A percentile compares a stretch with the other conserved stretches of the same genome.
phyloP scores from a whole-genome alignment of 1,140 invertebrate genomes.

The Heliothis virescens region DNA sequence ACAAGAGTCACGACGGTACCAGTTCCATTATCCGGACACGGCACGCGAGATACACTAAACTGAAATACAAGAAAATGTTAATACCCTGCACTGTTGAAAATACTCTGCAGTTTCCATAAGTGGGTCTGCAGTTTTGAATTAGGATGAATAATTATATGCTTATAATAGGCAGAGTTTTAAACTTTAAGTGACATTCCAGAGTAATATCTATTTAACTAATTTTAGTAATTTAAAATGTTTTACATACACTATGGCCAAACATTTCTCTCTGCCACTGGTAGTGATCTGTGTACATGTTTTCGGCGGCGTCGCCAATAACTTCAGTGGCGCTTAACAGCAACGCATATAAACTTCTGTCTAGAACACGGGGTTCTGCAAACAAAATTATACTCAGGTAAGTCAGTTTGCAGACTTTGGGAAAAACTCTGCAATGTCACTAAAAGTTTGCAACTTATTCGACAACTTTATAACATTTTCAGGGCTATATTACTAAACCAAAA shows the following conservation, averaged over 20 bases:
- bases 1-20: constrained; percentile 48
- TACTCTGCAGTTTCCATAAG: neutral
- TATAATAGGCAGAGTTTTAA: neutral
- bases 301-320: constrained; percentile 54
- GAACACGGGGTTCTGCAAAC: constrained; percentile 37
- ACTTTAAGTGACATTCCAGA: constrained; percentile 29
- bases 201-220: neutral
- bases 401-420: constrained; percentile 12
- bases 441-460: neutral
- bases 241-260: constrained; percentile 59
- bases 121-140: too few species aligned
- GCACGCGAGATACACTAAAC: constrained; percentile 58
- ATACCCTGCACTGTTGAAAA: too few species aligned
- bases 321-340: constrained; percentile 54
- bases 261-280: constrained; percentile 56
- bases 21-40: constrained; percentile 36
- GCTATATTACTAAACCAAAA: neutral
- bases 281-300: constrained; percentile 52
- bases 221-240: neutral
- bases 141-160: neutral
- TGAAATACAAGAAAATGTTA: constrained; percentile 45
- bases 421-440: constrained; percentile 19
- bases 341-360: constrained; percentile 54
- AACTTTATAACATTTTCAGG: neutral
- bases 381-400: constrained; percentile 28